These are phyloP conservation scores for Falco novaeseelandiae DNA, from an alignment of 2,797 vertebrate species.

Conservation along the genomic window DNA sequence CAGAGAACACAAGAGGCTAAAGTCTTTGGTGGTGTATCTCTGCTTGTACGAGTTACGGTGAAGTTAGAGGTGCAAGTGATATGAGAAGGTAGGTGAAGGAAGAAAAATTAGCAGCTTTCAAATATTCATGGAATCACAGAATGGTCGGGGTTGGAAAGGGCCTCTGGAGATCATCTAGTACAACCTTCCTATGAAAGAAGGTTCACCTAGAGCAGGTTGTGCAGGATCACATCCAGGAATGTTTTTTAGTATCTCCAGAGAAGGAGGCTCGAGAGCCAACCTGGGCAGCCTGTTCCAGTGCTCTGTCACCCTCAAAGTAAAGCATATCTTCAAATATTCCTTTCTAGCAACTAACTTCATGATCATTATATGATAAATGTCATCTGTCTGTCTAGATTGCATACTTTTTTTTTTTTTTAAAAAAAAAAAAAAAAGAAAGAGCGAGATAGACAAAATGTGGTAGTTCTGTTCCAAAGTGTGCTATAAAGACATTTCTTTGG, in stretches of 20 bases:
- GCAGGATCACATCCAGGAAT: too few species aligned
- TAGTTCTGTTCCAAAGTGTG: not conserved
- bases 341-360: not conserved
- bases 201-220: too few species aligned
- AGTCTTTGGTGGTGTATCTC: not conserved
- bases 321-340: not conserved
- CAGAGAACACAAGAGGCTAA: not conserved
- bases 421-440: not conserved
- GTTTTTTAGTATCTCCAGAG: too few species aligned
- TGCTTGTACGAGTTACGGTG: not conserved
- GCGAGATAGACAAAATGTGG: not conserved
- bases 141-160: too few species aligned
- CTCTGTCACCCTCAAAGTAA: too few species aligned
- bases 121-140: too few species aligned
- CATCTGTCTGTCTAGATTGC: not conserved
- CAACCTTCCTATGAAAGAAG: too few species aligned
- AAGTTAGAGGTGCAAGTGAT: not conserved
- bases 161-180: too few species aligned
- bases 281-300: too few species aligned
- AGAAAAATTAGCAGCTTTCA: not conserved
- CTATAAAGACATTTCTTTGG: not conserved
- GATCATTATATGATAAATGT: not conserved
- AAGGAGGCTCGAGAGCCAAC: too few species aligned
- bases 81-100: not conserved
- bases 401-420: not conserved